Evolutionary conservation across 2,113 vertebrate genomes (phyloP).

Genomic region (Talpa occidentalis): DNA sequence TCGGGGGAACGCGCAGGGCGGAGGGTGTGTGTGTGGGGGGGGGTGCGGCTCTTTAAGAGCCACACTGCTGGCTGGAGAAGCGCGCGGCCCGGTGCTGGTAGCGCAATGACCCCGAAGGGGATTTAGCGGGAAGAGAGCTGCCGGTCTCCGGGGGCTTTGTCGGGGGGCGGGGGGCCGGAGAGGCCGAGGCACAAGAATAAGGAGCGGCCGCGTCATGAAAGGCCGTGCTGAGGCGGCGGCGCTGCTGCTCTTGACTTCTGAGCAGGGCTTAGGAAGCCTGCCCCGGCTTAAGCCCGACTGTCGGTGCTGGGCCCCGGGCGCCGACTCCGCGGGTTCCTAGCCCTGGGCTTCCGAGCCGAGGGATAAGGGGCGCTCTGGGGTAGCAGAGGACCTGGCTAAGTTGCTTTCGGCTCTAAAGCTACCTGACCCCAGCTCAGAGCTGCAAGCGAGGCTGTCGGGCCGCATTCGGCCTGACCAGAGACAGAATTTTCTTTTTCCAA

Average conservation of each 20-base stretch:
- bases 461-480: not conserved
- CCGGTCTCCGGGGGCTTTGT: slow-evolving; percentile 84
- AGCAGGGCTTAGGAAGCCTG: slow-evolving; percentile 84
- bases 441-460: not conserved
- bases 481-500: slow-evolving; percentile 54
- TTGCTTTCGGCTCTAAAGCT: not conserved
- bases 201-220: slow-evolving; percentile 84
- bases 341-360: not conserved
- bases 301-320: slow-evolving; percentile 70
- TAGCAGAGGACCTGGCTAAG: not conserved
- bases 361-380: not conserved
- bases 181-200: slow-evolving; percentile 85
- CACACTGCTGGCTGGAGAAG: slow-evolving; percentile 67
- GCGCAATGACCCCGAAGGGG: slow-evolving; percentile 84
- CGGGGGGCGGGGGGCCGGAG: slow-evolving; percentile 77
- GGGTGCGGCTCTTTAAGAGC: slow-evolving; percentile 77
- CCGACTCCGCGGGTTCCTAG: not conserved
- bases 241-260: slow-evolving; percentile 89
- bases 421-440: not conserved
- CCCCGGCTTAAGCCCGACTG: slow-evolving; percentile 81
- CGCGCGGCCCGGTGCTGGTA: slow-evolving; percentile 67
- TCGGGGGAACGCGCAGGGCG: slow-evolving; percentile 47
- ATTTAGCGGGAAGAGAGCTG: slow-evolving; percentile 83
- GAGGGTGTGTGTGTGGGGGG: not conserved
- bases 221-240: slow-evolving; percentile 83